phyloP scores from a whole-genome alignment of 92 coral and sea anemone genomes.

The Porites cylindrica region DNA sequence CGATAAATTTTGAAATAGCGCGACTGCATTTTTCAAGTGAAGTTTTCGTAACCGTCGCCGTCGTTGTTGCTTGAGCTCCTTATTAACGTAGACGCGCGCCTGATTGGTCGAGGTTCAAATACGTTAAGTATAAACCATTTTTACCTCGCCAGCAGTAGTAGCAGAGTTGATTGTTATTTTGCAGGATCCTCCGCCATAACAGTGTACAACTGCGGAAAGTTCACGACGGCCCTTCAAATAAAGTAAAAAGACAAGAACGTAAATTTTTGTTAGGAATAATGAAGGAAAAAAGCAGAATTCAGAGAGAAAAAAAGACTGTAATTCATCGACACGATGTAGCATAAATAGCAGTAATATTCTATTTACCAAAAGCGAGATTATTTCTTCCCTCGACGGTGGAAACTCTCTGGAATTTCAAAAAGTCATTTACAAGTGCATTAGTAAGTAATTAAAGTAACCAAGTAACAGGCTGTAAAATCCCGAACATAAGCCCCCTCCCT shows the following conservation, averaged over 20 bases:
- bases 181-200: slow-evolving; percentile 98
- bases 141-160: slow-evolving; percentile 98
- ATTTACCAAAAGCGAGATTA: slow-evolving; percentile 93
- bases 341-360: neutral
- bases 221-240: slow-evolving; percentile 95
- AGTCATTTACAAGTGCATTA: too few species aligned
- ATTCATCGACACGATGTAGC: neutral
- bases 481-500: too few species aligned
- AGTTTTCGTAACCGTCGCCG: too few species aligned
- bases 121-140: neutral
- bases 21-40: too few species aligned
- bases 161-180: slow-evolving; percentile 98
- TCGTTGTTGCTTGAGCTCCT: too few species aligned
- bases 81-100: too few species aligned
- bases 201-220: slow-evolving; percentile 87
- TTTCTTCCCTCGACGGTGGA: slow-evolving; percentile 98
- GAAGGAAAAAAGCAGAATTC: neutral
- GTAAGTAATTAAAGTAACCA: neutral
- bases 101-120: too few species aligned
- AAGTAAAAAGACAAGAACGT: neutral
- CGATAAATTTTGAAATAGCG: too few species aligned
- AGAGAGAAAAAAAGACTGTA: neutral
- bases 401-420: slow-evolving; percentile 79
- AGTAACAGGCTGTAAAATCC: too few species aligned
- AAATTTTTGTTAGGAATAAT: neutral